Evolutionary conservation across 2,888 invertebrate species (phyloP).

Genomic region (Tipula confusa): DNA sequence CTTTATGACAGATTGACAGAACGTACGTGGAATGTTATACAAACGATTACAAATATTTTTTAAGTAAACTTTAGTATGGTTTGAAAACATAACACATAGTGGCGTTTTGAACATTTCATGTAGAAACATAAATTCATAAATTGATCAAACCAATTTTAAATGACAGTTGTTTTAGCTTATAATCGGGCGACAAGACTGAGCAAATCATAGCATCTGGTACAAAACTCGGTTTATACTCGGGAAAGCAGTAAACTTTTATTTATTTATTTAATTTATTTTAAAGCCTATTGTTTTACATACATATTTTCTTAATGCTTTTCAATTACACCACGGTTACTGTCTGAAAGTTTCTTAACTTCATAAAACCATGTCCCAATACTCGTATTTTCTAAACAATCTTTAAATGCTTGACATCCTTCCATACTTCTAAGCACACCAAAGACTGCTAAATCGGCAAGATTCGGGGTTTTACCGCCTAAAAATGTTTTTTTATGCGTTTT

Average conservation of each 20-base stretch:
- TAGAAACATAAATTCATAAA: not conserved
- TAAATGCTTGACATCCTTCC: constrained; percentile 87
- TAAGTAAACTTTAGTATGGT: not conserved
- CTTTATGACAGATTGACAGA: not conserved
- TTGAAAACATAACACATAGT: not conserved
- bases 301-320: not conserved
- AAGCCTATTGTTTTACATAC: not conserved
- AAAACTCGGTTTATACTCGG: too few species aligned
- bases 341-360: constrained; percentile 58
- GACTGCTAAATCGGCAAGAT: constrained; percentile 87
- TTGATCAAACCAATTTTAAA: not conserved
- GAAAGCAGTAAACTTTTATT: too few species aligned
- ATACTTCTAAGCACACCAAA: constrained; percentile 89
- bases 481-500: constrained; percentile 66
- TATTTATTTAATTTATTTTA: not conserved
- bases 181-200: too few species aligned
- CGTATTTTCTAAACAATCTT: constrained; percentile 70
- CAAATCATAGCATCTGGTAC: too few species aligned
- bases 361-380: constrained; percentile 72
- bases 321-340: constrained; percentile 43
- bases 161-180: too few species aligned
- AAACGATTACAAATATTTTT: too few species aligned
- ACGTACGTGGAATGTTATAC: not conserved
- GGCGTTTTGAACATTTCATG: not conserved
- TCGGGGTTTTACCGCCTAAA: constrained; percentile 82